A percentile compares a stretch with the other conserved stretches of the same genome.
Evolutionary conservation across 2,113 vertebrate species (phyloP).

Genomic region (Psilopsiagon aymara): DNA sequence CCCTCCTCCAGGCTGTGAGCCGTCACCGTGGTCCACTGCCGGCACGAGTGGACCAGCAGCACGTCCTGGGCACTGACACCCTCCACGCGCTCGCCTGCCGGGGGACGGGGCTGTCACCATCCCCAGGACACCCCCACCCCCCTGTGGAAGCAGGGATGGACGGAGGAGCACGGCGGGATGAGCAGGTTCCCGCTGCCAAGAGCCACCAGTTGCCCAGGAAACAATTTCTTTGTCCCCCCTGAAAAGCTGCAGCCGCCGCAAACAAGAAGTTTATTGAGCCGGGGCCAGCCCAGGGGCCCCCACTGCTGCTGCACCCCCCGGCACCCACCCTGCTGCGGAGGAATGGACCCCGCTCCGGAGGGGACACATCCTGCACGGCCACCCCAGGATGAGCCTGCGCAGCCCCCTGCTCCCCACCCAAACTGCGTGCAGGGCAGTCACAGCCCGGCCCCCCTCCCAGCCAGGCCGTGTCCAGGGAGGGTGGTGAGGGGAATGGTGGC

Average conservation of each 20-base stretch:
- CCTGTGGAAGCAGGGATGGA: background rate
- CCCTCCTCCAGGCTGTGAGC: constrained; percentile 96
- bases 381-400: background rate
- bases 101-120: background rate
- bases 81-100: constrained; percentile 89
- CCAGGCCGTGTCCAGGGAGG: background rate
- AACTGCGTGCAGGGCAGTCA: background rate
- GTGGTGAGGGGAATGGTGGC: background rate
- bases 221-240: constrained; percentile 33
- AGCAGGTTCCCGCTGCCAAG: constrained; percentile 58
- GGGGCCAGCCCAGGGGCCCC: background rate
- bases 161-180: background rate
- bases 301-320: background rate
- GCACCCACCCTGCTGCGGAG: background rate
- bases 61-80: constrained; percentile 91
- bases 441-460: background rate
- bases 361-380: background rate
- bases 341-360: background rate
- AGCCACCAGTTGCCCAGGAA: constrained; percentile 43
- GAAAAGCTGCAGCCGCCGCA: constrained; percentile 26
- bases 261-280: constrained; percentile 32
- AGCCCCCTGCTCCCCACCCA: background rate
- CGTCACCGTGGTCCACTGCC: constrained; percentile 97
- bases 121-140: background rate
- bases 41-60: constrained; percentile 92